Evolutionary conservation across 2,113 vertebrate genomes (phyloP).

Genomic region (Urocynchramus pylzowi): DNA sequence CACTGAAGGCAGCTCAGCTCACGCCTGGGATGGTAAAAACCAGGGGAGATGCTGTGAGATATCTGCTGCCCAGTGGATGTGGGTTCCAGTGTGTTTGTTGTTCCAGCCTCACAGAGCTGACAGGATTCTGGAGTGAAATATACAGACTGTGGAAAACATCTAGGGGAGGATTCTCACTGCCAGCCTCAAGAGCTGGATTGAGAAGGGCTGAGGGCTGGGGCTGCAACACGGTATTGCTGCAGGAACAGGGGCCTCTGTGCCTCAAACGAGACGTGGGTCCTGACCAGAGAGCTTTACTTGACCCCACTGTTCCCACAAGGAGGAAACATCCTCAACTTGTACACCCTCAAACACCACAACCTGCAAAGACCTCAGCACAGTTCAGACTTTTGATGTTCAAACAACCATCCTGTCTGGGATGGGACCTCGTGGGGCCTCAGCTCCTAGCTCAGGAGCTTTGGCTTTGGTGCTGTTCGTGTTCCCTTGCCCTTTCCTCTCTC

Average conservation of each 20-base stretch:
- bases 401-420: background rate
- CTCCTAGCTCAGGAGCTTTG: background rate
- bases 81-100: background rate
- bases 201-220: background rate
- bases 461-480: accelerated
- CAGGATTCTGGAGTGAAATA: background rate
- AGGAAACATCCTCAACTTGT: background rate
- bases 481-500: background rate
- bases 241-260: background rate
- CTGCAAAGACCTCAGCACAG: background rate
- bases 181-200: background rate
- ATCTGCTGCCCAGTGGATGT: background rate
- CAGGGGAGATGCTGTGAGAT: background rate
- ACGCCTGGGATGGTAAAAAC: background rate
- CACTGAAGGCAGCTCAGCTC: background rate
- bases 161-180: background rate
- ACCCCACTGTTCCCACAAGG: background rate
- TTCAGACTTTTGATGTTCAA: background rate
- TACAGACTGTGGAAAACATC: accelerated
- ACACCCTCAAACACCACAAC: accelerated
- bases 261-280: background rate
- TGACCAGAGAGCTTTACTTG: background rate
- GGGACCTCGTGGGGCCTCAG: accelerated
- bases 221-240: accelerated
- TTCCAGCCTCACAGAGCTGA: background rate